Evolutionary conservation across 2,888 invertebrate species (phyloP).

Genomic region (Chrysomela aeneicollis): DNA sequence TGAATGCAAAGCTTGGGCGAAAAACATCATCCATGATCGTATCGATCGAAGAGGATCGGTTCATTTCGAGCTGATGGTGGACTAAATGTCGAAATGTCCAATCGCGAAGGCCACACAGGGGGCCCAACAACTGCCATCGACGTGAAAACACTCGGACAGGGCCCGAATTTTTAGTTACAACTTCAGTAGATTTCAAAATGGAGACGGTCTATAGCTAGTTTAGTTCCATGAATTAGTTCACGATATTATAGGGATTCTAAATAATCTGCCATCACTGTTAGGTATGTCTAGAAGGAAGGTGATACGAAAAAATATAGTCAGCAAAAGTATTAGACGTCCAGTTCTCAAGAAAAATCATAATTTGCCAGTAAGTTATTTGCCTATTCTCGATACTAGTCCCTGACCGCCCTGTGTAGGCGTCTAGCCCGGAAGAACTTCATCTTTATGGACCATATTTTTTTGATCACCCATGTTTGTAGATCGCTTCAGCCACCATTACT

Average conservation of each 20-base stretch:
- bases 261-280: slow-evolving; percentile 39
- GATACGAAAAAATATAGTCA: slow-evolving; percentile 25
- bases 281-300: slow-evolving; percentile 21
- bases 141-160: slow-evolving; percentile 28
- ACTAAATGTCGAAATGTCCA: slow-evolving; percentile 64
- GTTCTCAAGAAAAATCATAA: background rate
- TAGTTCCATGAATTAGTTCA: slow-evolving; percentile 39
- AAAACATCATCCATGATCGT: slow-evolving; percentile 87
- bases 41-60: slow-evolving; percentile 90
- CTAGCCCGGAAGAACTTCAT: no score
- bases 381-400: no score
- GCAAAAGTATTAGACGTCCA: slow-evolving; percentile 5
- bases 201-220: slow-evolving; percentile 42
- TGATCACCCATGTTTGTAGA: slow-evolving; percentile 32
- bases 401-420: no score
- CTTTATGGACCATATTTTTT: slow-evolving; percentile 19
- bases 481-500: slow-evolving; percentile 38
- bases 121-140: slow-evolving; percentile 60
- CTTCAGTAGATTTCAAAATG: slow-evolving; percentile 32
- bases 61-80: slow-evolving; percentile 94
- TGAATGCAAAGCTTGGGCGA: slow-evolving; percentile 94
- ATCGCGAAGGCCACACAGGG: slow-evolving; percentile 49
- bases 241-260: slow-evolving; percentile 40
- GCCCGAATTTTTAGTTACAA: slow-evolving; percentile 36
- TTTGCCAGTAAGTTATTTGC: no score